These are phyloP conservation scores for Tetrao urogallus DNA, from an alignment of 2,113 vertebrate species.

Conservation along the genomic window DNA sequence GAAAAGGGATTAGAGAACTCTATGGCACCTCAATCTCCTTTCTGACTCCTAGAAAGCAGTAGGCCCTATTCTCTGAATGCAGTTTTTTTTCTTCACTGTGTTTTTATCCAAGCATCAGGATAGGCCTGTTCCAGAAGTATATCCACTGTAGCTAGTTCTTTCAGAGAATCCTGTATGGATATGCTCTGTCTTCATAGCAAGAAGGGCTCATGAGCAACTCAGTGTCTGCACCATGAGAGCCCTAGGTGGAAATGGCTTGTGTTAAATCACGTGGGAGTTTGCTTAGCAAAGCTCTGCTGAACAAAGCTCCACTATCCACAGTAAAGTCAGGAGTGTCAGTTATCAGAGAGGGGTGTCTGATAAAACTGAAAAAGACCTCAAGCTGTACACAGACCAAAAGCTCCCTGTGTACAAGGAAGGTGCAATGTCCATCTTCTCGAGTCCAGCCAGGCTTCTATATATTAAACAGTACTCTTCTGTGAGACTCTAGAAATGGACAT, in stretches of 20 bases:
- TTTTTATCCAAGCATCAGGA: neutral
- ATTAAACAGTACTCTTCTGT: neutral
- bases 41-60: neutral
- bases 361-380: neutral
- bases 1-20: neutral
- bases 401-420: accelerated
- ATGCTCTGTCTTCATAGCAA: neutral
- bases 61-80: neutral
- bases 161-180: neutral
- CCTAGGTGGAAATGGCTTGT: neutral
- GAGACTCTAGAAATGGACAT: neutral
- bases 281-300: neutral
- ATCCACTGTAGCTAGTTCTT: neutral
- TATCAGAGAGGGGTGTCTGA: neutral
- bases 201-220: accelerated
- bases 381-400: neutral
- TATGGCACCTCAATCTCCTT: neutral
- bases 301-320: neutral
- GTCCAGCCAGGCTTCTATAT: neutral
- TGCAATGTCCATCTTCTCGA: neutral
- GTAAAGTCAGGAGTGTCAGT: neutral
- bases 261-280: neutral
- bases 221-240: accelerated
- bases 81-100: neutral
- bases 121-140: neutral